These are phyloP conservation scores for Lepetodrilus schrolli DNA, from an alignment of 2,888 invertebrate genomes.

Conservation along the genomic window DNA sequence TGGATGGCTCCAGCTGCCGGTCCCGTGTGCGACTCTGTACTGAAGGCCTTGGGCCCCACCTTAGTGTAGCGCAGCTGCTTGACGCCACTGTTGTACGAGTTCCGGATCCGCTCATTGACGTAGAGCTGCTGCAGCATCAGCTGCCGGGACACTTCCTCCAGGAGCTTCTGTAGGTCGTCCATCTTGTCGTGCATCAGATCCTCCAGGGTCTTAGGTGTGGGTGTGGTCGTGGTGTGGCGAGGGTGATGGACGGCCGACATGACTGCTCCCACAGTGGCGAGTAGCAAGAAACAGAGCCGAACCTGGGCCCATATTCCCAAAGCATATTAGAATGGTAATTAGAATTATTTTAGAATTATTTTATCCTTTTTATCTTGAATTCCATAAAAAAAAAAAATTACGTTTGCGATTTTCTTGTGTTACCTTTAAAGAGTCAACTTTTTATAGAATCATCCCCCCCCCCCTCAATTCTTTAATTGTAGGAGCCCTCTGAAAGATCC, in stretches of 20 bases:
- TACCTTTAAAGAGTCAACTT: no score
- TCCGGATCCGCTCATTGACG: constrained; percentile 55
- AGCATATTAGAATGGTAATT: no score
- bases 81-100: constrained; percentile 41
- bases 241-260: background rate
- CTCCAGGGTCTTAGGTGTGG: background rate
- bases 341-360: no score
- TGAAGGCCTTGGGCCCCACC: constrained; percentile 24
- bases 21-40: background rate
- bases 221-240: background rate
- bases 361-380: no score
- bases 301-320: no score
- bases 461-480: no score
- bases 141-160: constrained; percentile 48
- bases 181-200: constrained; percentile 9
- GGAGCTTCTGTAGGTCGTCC: constrained; percentile 31
- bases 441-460: no score
- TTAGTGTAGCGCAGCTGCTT: constrained; percentile 31
- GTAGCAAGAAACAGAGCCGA: no score
- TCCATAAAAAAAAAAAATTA: no score
- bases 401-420: no score
- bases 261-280: no score
- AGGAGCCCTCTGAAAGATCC: no score
- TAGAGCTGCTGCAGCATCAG: constrained; percentile 62
- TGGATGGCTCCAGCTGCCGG: constrained; percentile 48